Evolutionary conservation across 37 sponge, comb jelly and placozoan species (phyloP).

Genomic region (Bolinopsis microptera): DNA sequence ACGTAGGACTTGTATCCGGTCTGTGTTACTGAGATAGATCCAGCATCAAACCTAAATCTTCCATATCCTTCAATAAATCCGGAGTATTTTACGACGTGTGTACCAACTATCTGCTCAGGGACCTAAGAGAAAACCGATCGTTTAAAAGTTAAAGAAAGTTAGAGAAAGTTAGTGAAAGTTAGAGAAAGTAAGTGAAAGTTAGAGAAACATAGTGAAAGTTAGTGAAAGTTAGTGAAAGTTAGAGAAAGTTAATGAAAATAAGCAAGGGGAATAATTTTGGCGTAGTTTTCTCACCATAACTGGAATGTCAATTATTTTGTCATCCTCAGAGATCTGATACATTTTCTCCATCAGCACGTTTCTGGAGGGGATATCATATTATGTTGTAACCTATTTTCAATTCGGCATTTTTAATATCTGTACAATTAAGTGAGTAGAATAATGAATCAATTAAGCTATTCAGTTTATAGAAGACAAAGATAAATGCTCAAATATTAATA

Average conservation of each 20-base stretch:
- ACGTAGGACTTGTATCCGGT: conserved; percentile 29
- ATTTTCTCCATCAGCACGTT: background rate
- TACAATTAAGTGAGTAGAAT: background rate
- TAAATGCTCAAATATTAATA: no score
- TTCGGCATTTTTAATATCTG: background rate
- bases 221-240: no score
- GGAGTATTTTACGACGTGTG: background rate
- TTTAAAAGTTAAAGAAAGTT: background rate
- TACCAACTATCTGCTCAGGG: background rate
- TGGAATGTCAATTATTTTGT: background rate
- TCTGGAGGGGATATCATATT: no score
- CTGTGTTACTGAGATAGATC: background rate
- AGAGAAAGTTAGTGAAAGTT: no score
- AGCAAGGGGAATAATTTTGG: no score
- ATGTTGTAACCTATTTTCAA: background rate
- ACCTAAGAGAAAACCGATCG: background rate
- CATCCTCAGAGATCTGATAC: background rate
- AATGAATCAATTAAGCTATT: background rate
- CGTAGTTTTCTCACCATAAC: background rate
- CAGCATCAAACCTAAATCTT: background rate
- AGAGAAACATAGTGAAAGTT: no score
- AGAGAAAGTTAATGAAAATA: no score
- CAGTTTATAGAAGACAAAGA: no score
- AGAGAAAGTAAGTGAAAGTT: no score
- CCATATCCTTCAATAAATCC: conserved; percentile 17